Evolutionary conservation across 2,888 invertebrate species (phyloP), one percentile per base, ranked within the genome.

Genomic region (Noctua janthe): DNA sequence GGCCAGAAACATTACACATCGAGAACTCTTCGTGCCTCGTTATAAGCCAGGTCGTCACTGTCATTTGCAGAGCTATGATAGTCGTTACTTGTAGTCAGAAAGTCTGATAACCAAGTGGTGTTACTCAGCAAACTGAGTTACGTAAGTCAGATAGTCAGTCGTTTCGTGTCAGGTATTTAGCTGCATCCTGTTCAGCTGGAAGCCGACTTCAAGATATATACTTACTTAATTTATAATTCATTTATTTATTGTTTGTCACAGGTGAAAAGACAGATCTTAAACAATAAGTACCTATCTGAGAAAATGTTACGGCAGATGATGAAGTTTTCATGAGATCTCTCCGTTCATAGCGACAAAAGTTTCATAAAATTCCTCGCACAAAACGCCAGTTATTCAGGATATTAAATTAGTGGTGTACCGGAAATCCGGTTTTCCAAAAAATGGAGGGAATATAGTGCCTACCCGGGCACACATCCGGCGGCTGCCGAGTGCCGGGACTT

Each of bases 351-450:
- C 11, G 23, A 76, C 70, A 62, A 49, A 11, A 3, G 54, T 49
- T 69, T 47, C 29, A 49, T 59, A 72, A 84, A 84, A 84, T 62
- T n/a, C 35, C 2, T 20, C 7, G 29, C 23, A 71, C 10, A 64
- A 47, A 73, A 59, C 35, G 20, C 49, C 39, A 39, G 78, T 49
- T 72, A 43, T 51, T 59, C 59, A 82, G 66, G 67, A 82, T 84
- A 84, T 86, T 82, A 72, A n/a, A 39, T 78, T 54, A 54, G 35
- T 54, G 43, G 69, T 39, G 20, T 71, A 39, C 56, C 74, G 84
- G 86, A 84, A 23, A 82, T 86, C 86, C 86, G 74, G 64, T 39
- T 74, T 64, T 62, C 62, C 11, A 74, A 82, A 82, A 84, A 86
- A 86, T 54, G 1, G 35, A 66, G 51, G 17, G 62, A 78, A 75